These are phyloP conservation scores for Aplodontia rufa DNA, from an alignment of 2,113 vertebrate species.

Conservation along the genomic window DNA sequence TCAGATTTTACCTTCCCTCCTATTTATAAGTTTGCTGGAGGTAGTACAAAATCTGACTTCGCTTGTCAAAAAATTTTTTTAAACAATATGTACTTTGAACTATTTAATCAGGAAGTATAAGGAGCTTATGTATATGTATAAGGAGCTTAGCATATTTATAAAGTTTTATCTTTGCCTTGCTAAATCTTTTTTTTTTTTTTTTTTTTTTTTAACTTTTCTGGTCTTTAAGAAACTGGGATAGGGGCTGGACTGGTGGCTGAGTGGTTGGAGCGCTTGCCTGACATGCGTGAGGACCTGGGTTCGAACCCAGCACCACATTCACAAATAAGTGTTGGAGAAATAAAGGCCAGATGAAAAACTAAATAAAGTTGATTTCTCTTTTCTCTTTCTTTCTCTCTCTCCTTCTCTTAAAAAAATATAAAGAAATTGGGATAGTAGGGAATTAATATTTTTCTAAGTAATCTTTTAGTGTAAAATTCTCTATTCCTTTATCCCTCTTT, in stretches of 20 bases:
- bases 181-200: not conserved
- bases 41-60: not conserved
- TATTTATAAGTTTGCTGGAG: not conserved
- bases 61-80: not conserved
- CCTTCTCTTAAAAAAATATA: too few relatives aligned
- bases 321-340: too few relatives aligned
- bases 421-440: not conserved
- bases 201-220: too few relatives aligned
- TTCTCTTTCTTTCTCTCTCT: too few relatives aligned
- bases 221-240: slow-evolving; percentile 1
- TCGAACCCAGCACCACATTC: too few relatives aligned
- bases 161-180: not conserved
- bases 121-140: not conserved
- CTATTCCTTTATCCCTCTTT: not conserved
- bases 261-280: too few relatives aligned
- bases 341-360: too few relatives aligned
- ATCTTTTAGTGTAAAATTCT: slow-evolving; percentile 43
- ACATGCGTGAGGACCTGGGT: too few relatives aligned
- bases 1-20: not conserved
- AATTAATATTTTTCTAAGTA: slow-evolving; percentile 49
- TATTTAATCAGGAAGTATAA: not conserved
- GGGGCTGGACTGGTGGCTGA: too few relatives aligned
- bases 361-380: too few relatives aligned
- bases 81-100: not conserved
- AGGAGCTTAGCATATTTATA: not conserved